Conservation (phyloP, 2,797 vertebrate species). For the Scolopax bukidnonensis region DNA sequence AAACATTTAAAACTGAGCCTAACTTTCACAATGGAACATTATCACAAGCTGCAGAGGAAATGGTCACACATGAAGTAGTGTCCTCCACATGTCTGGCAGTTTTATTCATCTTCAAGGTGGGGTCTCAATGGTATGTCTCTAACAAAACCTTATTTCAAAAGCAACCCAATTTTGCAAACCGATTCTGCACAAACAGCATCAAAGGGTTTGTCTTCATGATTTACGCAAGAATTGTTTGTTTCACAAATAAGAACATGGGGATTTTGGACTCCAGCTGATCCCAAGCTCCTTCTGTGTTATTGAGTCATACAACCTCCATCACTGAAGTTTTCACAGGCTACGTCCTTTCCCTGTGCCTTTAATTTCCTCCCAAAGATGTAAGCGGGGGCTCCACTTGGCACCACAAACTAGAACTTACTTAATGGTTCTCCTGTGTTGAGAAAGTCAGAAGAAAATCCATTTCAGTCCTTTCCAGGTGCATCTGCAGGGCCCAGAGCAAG, state of each 20-base stretch:
- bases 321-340: neutral
- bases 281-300: neutral
- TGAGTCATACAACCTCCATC: neutral
- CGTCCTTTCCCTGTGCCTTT: neutral
- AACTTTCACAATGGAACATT: neutral
- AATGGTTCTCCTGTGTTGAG: neutral
- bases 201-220: neutral
- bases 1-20: neutral
- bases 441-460: neutral
- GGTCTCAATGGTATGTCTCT: neutral
- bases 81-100: neutral
- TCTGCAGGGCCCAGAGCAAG: neutral
- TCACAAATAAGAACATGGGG: neutral
- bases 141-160: neutral
- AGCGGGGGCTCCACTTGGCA: neutral
- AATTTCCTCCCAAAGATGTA: neutral
- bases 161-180: neutral
- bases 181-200: neutral
- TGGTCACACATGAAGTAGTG: neutral
- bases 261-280: neutral
- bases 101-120: neutral
- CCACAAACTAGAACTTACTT: neutral
- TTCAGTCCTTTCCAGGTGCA: neutral
- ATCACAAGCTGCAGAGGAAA: neutral
- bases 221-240: rapidly evolving